phyloP scores from a whole-genome alignment of 2,888 invertebrate species.

The Odontomyia ornata region DNA sequence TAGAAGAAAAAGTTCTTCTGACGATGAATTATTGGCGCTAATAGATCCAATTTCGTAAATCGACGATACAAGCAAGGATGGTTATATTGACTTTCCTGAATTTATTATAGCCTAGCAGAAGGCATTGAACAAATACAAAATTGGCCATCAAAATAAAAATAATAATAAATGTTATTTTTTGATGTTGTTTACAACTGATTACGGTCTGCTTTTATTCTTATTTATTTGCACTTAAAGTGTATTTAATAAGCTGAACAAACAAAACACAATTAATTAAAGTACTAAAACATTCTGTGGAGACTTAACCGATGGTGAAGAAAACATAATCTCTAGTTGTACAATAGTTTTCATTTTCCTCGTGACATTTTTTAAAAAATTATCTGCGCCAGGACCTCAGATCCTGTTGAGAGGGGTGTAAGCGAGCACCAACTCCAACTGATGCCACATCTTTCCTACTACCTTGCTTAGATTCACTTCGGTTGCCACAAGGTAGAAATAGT shows the following conservation, averaged over 20 bases:
- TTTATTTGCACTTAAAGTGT: constrained; percentile 21
- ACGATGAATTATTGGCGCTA: constrained; percentile 83
- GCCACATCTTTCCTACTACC: too few relatives aligned
- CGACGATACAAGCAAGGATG: constrained; percentile 89
- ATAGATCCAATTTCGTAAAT: constrained; percentile 91
- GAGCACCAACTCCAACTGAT: too few relatives aligned
- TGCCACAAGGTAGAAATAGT: too few relatives aligned
- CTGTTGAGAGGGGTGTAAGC: too few relatives aligned
- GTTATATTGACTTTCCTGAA: constrained; percentile 94
- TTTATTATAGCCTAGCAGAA: constrained; percentile 90
- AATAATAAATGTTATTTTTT: neutral
- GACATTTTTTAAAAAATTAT: too few relatives aligned
- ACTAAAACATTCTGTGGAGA: neutral
- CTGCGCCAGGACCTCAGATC: too few relatives aligned
- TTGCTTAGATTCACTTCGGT: too few relatives aligned
- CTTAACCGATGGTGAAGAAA: neutral
- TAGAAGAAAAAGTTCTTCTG: constrained; percentile 82
- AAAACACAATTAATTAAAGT: neutral
- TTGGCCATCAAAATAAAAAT: constrained; percentile 27
- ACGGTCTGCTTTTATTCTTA: constrained; percentile 21
- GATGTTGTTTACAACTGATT: constrained; percentile 10
- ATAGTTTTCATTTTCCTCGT: too few relatives aligned
- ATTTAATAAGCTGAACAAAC: neutral
- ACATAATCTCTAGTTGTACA: too few relatives aligned
- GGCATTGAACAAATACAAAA: constrained; percentile 63